Evolutionary conservation across 2,113 vertebrate species (phyloP), one percentile per base, ranked within the genome.

Genomic region (Entelurus aequoreus): DNA sequence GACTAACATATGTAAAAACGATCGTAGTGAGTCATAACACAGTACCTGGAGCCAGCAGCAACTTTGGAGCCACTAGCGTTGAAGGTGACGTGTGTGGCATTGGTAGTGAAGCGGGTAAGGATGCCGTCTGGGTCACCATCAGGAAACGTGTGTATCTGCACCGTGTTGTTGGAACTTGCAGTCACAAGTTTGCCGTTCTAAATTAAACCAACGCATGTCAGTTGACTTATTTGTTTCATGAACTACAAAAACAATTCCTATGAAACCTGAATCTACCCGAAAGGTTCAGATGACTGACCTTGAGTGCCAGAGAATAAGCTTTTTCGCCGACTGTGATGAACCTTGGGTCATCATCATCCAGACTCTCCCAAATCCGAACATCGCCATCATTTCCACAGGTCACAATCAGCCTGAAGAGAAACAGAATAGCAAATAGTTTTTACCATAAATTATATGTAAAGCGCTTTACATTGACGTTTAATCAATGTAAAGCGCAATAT

Each of bases 371-470:
- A 63, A 98, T 93, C 16, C 97, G 90, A 12, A 99, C 93, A 12
- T 99, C 97, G 66, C 97, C 97, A 57, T 99, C 97, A 46, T 91
- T 94, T 59, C 97, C 97, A 71, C 95, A 93, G 5, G 96, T 98
- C 4, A 99, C 92, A 5, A 98, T 92, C 70, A 71, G 93, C 73
- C 97, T 99, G 83, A 65, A 49, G n/a, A 58, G 47, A 16, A 16
- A n/a, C 4, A 4, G 42, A 11, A 12, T 19, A 19, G 19, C 19
- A 19, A 1, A 19, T 19, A 1, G 19, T 19, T 19, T 28, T 3
- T 28, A 28, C 28, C 28, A 28, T 28, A 28, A 28, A 28, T 4
- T 28, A 28, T 2, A 28, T 28, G 28, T 28, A 28, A 28, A 28
- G 28, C 28, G 28, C 28, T 28, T 28, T 28, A 28, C 28, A 28